Evolutionary conservation across 30 jellyfish, hydroid and myxozoan genomes (phyloP), one percentile per base, ranked within the genome.

Genomic region (Chrysaora quinquecirrha): DNA sequence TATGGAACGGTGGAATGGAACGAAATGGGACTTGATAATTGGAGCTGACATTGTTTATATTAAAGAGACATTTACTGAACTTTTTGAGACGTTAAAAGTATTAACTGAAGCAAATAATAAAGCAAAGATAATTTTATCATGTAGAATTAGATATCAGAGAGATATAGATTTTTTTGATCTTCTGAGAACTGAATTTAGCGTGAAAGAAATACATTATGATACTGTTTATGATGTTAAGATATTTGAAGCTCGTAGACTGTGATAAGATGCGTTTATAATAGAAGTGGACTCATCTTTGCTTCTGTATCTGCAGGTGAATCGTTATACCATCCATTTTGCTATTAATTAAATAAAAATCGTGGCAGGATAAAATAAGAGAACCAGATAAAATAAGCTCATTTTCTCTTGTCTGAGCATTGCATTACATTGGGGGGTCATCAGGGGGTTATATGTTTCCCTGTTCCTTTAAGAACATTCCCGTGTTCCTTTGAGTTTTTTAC

Each of bases 31-130:
- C 50, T 56, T 71, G 31, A 83, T 90, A 7, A 24, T 90, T 50
- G 97, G 97, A 21, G 97, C 97, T 28, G 97, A 90, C 74, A 81
- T 90, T 54, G 89, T 90, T 24, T 90, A 90, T 69, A 50, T 82
- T 28, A 80, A 90, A 28, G 92, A 82, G 2, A 82, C 95, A 7
- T 83, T 90, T 50, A 27, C 58, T 3, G 91, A 78, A 18, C 89
- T 90, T n/a, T 67, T 90, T 23, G 86, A 76, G 11, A 90, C 97
- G 3, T 69, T 90, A 1, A 32, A 65, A 22, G 31, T 73, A 56
- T 77, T 90, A 49, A 68, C 86, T 56, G 84, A 62, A 19, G 20
- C 65, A 70, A 83, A 83, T 10, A 83, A 52, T 24, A 25, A 68
- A 1, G 48, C 92, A 3, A 28, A 34, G 2, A 64, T 90, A 10